These are phyloP conservation scores for Trogon melanurus DNA, from an alignment of 2,113 vertebrate genomes.

Conservation along the genomic window DNA sequence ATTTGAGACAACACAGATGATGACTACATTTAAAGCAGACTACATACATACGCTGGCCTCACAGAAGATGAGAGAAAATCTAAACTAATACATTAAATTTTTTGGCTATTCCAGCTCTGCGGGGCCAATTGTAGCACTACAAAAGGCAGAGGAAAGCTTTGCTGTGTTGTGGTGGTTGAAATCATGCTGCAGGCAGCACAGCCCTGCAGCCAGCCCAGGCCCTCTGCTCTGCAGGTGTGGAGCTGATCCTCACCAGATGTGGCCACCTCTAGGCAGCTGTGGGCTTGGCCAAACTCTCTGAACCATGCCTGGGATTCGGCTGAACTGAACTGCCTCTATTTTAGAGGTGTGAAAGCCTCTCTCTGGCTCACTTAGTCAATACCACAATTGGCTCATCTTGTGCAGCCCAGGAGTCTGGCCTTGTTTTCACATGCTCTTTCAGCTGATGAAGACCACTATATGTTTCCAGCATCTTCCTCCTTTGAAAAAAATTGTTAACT, in stretches of 20 bases:
- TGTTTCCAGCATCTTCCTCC: neutral
- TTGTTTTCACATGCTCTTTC: neutral
- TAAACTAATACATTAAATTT: neutral
- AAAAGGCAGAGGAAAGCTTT: neutral
- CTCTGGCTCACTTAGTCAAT: neutral
- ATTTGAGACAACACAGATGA: neutral
- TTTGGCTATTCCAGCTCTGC: neutral
- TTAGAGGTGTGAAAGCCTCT: neutral
- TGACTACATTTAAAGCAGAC: neutral
- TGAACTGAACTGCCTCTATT: neutral
- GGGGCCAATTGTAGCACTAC: neutral
- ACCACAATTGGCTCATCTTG: neutral
- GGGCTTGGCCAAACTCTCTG: neutral
- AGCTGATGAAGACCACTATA: neutral
- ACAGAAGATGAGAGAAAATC: neutral
- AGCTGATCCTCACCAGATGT: neutral
- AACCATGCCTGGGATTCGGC: neutral
- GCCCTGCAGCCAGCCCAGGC: neutral
- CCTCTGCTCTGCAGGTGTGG: neutral
- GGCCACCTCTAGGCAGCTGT: neutral
- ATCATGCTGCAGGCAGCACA: accelerated
- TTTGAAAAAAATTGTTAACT: constrained; percentile 47
- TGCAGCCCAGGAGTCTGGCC: neutral
- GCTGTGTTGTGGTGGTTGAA: neutral
- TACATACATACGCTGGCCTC: accelerated